Base-by-base conservation (phyloP, 2,888 invertebrate species). In the Ochropacha duplaris region DNA sequence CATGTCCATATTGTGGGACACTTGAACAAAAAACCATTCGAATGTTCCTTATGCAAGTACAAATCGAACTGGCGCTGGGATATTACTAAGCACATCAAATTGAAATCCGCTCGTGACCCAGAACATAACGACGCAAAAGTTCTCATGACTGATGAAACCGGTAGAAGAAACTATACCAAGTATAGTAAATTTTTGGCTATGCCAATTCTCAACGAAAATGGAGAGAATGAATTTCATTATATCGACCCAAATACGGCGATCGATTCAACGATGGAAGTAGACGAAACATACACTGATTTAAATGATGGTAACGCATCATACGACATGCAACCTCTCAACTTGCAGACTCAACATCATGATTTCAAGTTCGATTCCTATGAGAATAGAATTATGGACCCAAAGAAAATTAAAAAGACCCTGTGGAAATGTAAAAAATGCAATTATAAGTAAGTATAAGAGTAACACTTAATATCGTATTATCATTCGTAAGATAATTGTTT, bases 61-160 rank as follows among this genome's bases (percentile, higher is more conserved):
- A 96, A 97, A 72, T 98, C 98, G 28, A 99, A 99, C 83, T 99
- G 98, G 98, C 95, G 98, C 66, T 98, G 98, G 97, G 99, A 99
- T 89, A 98, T 99, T 61, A 97, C 98, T 26, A 98, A 99, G 85
- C 99, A 99, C 86, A 98, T 99, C 66, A 96, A 97, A 77, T 93
- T 98, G 74, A 98, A 98, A 92, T 96, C 97, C 8, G 96, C 96
- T 22, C 94, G 97, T 65, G 98, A 97, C 89, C 95, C 96, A 55
- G 95, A 95, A 54, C 98, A 98, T 85, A 95, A 95, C 74, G 94
- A 94, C 63, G 97, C 96, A 54, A 95, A 96, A 86, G 97, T 98
- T 50, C 92, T 98, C 57, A 96, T 98, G 96, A 98, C 97, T 54
- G 98, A 98, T 82, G 97, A 98, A 88, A 97, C 97, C 44, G 98